Evolutionary conservation across 2,797 vertebrate species (phyloP), one percentile per base, ranked within the genome.

Genomic region (Halcyon chelicuti): DNA sequence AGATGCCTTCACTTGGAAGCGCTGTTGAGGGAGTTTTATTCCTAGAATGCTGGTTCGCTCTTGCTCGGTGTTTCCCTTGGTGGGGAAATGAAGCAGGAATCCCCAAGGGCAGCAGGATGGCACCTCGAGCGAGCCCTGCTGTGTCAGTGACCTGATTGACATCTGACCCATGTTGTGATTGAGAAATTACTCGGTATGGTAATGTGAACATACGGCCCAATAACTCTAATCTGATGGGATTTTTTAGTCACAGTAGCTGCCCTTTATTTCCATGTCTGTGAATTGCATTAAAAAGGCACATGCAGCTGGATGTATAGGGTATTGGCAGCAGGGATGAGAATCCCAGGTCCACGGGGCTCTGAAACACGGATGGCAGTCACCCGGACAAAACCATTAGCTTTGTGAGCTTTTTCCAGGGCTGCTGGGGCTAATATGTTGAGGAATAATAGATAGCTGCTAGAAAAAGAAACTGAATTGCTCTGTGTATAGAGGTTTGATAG

Each of bases 51-150:
- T 9, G 2, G 25, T 86, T 37, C 62, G n/a, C 12, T 58, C 12
- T 31, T 0, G 0, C 33, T 35, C 0, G 0, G 5, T 40, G 47
- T 79, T 95, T 74, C 75, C 74, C 2, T 0, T 23, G 8, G 76
- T 3, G 23, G 61, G 49, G 65, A 70, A 40, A 68, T 78, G 82
- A 95, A 86, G 81, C 71, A 18, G 52, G 51, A 80, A 66, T 79
- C 68, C 46, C 46, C 0, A 1, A 75, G 89, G 92, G 60, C 55
- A 72, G 51, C 12, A 1, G 58, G 57, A 42, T 4, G 5, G 47
- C 28, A n/a, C 70, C 93, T 90, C 10, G 0, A 47, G 46, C 20
- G 5, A 95, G 52, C 66, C 31, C 54, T 58, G 35, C 79, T 58
- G 7, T 52, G 51, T 60, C 47, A 44, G 47, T 96, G 93, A 94